Evolutionary conservation across 2,888 invertebrate genomes (phyloP), one percentile per base, ranked within the genome.

Genomic region (Microplitis manilae): DNA sequence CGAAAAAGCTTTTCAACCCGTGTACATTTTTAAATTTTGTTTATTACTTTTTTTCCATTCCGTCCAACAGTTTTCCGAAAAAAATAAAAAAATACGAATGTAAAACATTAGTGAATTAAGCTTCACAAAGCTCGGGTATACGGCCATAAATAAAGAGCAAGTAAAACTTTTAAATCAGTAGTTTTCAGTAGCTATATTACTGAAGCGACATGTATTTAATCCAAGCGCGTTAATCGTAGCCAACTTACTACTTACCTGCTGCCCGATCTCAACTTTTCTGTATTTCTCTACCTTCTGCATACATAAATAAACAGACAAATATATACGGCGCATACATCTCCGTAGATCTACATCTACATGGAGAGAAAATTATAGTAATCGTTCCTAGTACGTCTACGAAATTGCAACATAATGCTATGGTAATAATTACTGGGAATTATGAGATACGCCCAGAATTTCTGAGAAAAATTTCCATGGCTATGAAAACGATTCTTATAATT

Each of bases 201-300:
- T 4, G 4, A 4, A 50, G n/a, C 13, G 65, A 65, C 65, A 30
- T 30, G 65, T 20, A 65, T 65, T 65, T 65, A 65, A 65, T 65
- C 38, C 38, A n/a, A n/a, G 4, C 38, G 20, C 8, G 65, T 38
- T 65, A 65, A 65, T 65, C 65, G 65, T 20, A 65, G 30, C 62
- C 17, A 20, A 30, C 30, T 65, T 20, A 65, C 20, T 30, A 65
- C 38, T 65, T 9, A 65, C 68, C 39, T 38, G 4, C 13, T 20
- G 13, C 20, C 50, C 50, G 50, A 50, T 17, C 13, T 17, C 59
- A 17, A 15, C n/a, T 5, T 15, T 50, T 15, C 50, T 6, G 59
- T 17, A 2, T 69, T 20, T 9, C 39, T 62, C 60, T 9, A 13
- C 40, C 6, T 13, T 20, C n/a, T 20, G 20, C 38, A 60, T 41